These are phyloP conservation scores for Campoletis raptor DNA, from an alignment of 2,888 invertebrate genomes.

Conservation along the genomic window DNA sequence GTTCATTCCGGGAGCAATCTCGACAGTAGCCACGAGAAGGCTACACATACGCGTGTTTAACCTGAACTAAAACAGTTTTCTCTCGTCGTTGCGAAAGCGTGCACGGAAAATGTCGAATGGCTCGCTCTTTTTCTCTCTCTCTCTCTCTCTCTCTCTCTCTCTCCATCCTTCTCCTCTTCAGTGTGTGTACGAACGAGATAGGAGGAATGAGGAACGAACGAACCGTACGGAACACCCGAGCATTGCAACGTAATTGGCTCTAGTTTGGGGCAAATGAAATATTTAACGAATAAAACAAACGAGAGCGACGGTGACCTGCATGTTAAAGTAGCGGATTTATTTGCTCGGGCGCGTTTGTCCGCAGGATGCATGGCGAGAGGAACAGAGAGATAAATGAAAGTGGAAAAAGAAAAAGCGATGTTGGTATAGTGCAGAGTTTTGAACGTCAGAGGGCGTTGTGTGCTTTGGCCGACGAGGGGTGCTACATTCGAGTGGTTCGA, in stretches of 20 bases:
- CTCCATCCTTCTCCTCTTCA: not conserved
- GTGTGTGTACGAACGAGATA: not conserved
- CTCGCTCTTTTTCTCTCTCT: not conserved
- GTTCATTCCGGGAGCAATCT: conserved; percentile 46
- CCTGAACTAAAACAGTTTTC: conserved; percentile 13
- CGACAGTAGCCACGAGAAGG: not conserved
- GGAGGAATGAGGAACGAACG: conserved; percentile 50
- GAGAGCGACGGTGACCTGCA: conserved; percentile 83
- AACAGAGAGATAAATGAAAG: conserved; percentile 42
- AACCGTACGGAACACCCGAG: conserved; percentile 48
- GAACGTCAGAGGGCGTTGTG: conserved; percentile 15
- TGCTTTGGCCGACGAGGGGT: not conserved
- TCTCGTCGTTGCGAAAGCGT: conserved; percentile 25
- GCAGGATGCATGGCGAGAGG: conserved; percentile 36
- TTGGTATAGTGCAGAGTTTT: conserved; percentile 35
- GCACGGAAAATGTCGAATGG: conserved; percentile 25
- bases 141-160: conserved; percentile 22
- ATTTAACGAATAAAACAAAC: conserved; percentile 85
- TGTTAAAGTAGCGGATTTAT: conserved; percentile 84
- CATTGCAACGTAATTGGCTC: conserved; percentile 79
- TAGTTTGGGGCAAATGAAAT: conserved; percentile 83
- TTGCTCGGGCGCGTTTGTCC: conserved; percentile 78
- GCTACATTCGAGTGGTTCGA: conserved; percentile 16
- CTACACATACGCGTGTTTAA: conserved; percentile 4
- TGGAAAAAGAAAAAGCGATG: conserved; percentile 21